Conservation (phyloP, 2,888 invertebrate genomes). For the Schizaphis graminum region DNA sequence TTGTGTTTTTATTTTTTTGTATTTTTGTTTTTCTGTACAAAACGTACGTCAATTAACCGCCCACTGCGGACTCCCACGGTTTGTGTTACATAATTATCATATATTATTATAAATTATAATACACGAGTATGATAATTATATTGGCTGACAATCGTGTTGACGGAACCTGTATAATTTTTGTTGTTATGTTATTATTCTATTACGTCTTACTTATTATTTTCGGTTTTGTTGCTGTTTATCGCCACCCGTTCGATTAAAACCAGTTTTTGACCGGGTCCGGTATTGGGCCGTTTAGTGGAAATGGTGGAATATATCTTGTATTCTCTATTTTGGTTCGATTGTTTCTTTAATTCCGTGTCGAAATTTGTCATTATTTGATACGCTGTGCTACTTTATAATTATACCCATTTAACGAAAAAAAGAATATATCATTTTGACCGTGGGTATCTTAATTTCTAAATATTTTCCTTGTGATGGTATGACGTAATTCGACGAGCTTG, state of each 20-base stretch:
- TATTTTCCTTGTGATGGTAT: not conserved
- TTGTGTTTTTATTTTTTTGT: not conserved
- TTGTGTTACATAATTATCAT: not conserved
- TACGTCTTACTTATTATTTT: not conserved
- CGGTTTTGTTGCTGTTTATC: not conserved
- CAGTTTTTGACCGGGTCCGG: not conserved
- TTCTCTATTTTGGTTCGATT: not conserved
- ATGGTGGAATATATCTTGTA: not conserved
- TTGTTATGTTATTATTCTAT: not conserved
- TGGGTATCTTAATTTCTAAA: not conserved
- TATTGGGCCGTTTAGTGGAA: not conserved
- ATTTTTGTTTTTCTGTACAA: not conserved
- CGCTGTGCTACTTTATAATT: not conserved
- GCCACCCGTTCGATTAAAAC: not conserved
- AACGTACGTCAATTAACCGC: not conserved
- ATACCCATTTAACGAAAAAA: not conserved
- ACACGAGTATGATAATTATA: not conserved
- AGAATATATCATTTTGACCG: not conserved
- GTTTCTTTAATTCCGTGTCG: not conserved
- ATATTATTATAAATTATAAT: not conserved
- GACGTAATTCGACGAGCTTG: not conserved
- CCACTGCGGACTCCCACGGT: not conserved
- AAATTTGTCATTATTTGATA: not conserved
- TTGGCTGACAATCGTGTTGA: not conserved
- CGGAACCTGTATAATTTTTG: not conserved